Base-by-base conservation (phyloP, 2,113 vertebrate species). In the Turdus rufiventris region DNA sequence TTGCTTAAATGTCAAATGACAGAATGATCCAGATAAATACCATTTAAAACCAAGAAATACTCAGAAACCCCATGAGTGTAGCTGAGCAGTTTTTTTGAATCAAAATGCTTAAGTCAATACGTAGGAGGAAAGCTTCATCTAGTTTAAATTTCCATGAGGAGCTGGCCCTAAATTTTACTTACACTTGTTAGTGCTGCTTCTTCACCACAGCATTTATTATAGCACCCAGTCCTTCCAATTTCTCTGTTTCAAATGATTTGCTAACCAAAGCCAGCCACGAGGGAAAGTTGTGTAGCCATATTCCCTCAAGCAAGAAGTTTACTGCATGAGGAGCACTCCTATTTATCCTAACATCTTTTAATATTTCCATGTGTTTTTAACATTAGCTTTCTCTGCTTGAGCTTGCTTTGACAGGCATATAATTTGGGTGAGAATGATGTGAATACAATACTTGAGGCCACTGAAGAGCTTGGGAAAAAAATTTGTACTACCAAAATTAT, bases 1-100 rank as follows among this genome's bases (percentile, higher is more conserved):
- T 93, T 97, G 67, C 82, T 93, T 91, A 93, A 95, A 96, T 95
- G 80, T 80, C 93, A 91, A 95, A 75, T 10, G 14, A 91, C 53
- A 91, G 83, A 86, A 75, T 65, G 51, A 65, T 71, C 73, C 63
- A 63, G 51, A 93, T 51, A 93, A 96, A 92, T 67, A 79, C 50
- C 36, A 81, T 63, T 79, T 77, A n/a, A 78, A 96, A 85, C 54
- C 50, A 91, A 91, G 54, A 80, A 83, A 88, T 48, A 84, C 40
- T 62, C 54, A 73, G 66, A 89, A 92, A 15, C 1, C 7, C 20
- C 51, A 31, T 5, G 58, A 85, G 28, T 79, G n/a, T 20, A 87
- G 26, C 57, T 85, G n/a, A 71, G 43, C 18, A 36, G 21, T 3
- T 40, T 53, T 91, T 78, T 83, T 79, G 5, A 82, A 68, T 72